Percentiles rank a stretch among this genome's conserved stretches.
These are phyloP conservation scores for Ophioderma brevispina DNA, from an alignment of 35 echinoderm and acorn worm species.

Conservation along the genomic window DNA sequence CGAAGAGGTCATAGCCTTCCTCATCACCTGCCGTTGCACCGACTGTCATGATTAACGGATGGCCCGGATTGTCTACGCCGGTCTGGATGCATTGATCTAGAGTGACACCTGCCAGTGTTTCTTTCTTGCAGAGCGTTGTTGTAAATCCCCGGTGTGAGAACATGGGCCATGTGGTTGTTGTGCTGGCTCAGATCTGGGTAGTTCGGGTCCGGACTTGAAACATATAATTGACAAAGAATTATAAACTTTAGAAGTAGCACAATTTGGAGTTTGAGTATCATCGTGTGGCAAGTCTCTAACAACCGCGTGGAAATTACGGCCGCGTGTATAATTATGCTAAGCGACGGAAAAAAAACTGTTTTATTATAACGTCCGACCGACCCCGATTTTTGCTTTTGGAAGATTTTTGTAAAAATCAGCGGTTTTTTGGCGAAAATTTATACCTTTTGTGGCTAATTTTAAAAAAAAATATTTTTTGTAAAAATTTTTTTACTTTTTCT, in stretches of 20 bases:
- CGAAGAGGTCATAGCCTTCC: slow-evolving; percentile 82
- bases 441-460: no score
- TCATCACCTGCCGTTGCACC: slow-evolving; percentile 96
- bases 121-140: slow-evolving; percentile 66
- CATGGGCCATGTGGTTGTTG: slow-evolving; percentile 88
- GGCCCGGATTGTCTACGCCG: slow-evolving; percentile 96
- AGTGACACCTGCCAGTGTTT: slow-evolving; percentile 72
- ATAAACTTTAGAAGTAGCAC: neutral
- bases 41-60: slow-evolving; percentile 97
- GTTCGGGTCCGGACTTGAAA: slow-evolving; percentile 36
- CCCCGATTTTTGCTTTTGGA: no score
- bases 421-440: no score
- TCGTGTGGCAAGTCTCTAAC: no score
- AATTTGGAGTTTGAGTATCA: neutral
- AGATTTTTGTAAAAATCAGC: no score
- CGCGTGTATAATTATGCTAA: no score
- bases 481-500: no score
- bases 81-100: slow-evolving; percentile 94
- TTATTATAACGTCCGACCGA: no score
- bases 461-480: no score
- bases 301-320: no score
- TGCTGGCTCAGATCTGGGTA: slow-evolving; percentile 85
- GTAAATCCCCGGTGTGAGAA: slow-evolving; percentile 78
- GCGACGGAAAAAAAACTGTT: no score
- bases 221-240: neutral